Evolutionary conservation across 2,113 vertebrate species (phyloP).

Genomic region (Xiphophorus hellerii): DNA sequence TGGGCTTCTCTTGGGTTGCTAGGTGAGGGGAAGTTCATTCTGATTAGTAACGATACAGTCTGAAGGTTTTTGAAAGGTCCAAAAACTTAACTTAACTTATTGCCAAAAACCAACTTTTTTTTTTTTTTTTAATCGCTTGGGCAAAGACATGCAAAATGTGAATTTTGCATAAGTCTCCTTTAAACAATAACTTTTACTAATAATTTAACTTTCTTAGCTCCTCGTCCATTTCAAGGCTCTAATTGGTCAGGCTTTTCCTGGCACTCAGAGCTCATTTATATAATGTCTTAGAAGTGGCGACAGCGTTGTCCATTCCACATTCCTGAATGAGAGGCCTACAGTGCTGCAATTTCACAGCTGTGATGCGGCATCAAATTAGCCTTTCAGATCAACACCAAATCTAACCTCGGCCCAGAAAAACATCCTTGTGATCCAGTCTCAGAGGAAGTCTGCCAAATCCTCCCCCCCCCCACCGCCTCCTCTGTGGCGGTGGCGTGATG

Average conservation of each 20-base stretch:
- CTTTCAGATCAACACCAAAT: constrained; percentile 77
- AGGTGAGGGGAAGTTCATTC: too few species aligned
- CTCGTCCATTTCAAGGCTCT: constrained; percentile 13
- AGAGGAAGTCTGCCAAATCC: constrained; percentile 62
- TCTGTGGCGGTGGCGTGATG: constrained; percentile 53
- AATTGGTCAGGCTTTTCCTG: constrained; percentile 20
- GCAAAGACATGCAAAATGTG: too few species aligned
- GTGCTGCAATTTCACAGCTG: constrained; percentile 72
- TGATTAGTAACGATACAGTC: too few species aligned
- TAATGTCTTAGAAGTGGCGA: constrained; percentile 50
- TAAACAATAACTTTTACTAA: constrained; percentile 21
- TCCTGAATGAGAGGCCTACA: constrained; percentile 52
- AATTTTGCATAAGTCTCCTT: not conserved
- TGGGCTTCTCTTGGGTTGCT: too few species aligned
- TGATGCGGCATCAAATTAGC: constrained; percentile 78
- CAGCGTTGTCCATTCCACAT: constrained; percentile 52
- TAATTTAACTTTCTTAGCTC: constrained; percentile 34
- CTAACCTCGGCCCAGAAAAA: constrained; percentile 71
- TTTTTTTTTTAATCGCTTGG: too few species aligned
- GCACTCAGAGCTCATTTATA: constrained; percentile 38
- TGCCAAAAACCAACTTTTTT: too few species aligned
- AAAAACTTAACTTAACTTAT: too few species aligned
- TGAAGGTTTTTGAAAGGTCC: too few species aligned
- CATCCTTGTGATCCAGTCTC: constrained; percentile 63
- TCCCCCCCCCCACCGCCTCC: constrained; percentile 47